phyloP scores from a whole-genome alignment of 2,888 invertebrate species.

The Patella pellucida region DNA sequence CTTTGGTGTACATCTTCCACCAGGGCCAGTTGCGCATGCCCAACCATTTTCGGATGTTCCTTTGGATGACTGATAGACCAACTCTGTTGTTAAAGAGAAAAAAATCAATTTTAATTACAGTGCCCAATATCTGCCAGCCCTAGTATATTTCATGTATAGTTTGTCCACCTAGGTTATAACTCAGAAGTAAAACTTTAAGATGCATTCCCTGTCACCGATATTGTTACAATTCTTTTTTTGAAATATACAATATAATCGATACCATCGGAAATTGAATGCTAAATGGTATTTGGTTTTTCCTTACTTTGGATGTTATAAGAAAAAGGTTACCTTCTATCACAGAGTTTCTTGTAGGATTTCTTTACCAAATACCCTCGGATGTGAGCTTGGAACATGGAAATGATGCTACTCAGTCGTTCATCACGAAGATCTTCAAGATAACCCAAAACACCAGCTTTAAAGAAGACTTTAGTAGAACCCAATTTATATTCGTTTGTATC shows the following conservation, averaged over 20 bases:
- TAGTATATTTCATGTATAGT: no score
- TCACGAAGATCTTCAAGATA: slow-evolving; percentile 99
- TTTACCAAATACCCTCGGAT: slow-evolving; percentile 85
- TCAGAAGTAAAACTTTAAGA: no score
- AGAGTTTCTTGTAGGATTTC: slow-evolving; percentile 93
- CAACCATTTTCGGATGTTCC: slow-evolving; percentile 98
- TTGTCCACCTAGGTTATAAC: no score
- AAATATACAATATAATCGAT: no score
- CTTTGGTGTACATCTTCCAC: slow-evolving; percentile 93
- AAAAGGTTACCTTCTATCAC: slow-evolving; percentile 87
- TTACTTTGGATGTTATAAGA: no score
- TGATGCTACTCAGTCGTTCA: slow-evolving; percentile 95
- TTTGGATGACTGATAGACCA: slow-evolving; percentile 80
- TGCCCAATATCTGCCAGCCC: no score
- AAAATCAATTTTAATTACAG: no score
- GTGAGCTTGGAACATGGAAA: slow-evolving; percentile 91
- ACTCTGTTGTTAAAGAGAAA: background rate
- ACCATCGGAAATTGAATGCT: no score
- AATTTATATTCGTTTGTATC: slow-evolving; percentile 96
- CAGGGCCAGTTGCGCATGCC: slow-evolving; percentile 98
- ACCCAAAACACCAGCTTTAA: slow-evolving; percentile 99
- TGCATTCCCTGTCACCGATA: no score
- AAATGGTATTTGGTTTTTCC: no score
- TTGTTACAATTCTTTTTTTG: no score
- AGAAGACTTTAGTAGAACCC: slow-evolving; percentile 99